Percentiles rank a stretch among this genome's conserved stretches.
Conservation (phyloP, 2,888 invertebrate species). For the Eupithecia centaureata region DNA sequence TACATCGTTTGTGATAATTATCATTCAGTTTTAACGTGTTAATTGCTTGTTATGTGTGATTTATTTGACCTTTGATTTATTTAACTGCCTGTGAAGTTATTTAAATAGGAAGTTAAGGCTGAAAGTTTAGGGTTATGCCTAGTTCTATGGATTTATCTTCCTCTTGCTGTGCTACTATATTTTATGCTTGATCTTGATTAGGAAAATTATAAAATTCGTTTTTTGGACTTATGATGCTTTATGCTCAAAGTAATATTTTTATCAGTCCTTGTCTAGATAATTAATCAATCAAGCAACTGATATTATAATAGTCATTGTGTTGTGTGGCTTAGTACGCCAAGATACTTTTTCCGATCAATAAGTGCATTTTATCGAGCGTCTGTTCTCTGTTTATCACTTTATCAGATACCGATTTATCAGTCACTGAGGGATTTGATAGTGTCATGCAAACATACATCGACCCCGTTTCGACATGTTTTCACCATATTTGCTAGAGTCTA, state of each 20-base stretch:
- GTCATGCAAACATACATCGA: conserved; percentile 44
- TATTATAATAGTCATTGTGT: neutral
- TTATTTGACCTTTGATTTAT: conserved; percentile 32
- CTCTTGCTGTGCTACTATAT: neutral
- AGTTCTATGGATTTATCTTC: neutral
- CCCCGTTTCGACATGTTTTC: conserved; percentile 51
- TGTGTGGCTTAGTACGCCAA: neutral
- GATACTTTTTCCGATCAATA: neutral
- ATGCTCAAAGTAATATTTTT: neutral
- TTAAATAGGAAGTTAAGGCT: neutral
- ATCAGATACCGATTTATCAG: conserved; percentile 48
- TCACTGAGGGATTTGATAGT: conserved; percentile 37
- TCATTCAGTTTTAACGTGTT: conserved; percentile 31
- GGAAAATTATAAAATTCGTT: neutral
- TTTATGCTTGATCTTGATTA: neutral
- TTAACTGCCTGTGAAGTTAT: conserved; percentile 5
- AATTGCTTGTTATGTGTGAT: conserved; percentile 42
- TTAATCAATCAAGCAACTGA: neutral
- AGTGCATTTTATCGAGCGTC: conserved; percentile 14
- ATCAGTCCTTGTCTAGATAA: neutral
- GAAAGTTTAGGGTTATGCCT: neutral
- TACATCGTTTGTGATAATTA: conserved; percentile 25
- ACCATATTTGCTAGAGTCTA: conserved; percentile 16
- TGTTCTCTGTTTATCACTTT: conserved; percentile 45
- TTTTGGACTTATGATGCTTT: neutral